Evolutionary conservation across 2,797 vertebrate species (phyloP).

Genomic region (Channa striata): DNA sequence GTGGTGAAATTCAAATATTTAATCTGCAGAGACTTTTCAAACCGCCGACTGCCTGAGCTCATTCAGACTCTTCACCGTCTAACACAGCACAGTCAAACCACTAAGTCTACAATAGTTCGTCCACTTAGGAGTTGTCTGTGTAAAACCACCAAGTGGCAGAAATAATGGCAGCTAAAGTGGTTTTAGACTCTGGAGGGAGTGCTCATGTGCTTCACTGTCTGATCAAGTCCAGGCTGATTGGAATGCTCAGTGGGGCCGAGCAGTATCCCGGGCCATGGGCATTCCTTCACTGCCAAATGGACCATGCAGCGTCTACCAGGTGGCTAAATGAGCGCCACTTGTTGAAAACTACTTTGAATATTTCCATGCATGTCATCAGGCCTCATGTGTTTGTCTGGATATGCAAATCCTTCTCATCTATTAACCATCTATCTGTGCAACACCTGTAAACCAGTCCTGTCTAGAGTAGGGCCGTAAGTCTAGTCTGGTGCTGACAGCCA

Average conservation of each 20-base stretch:
- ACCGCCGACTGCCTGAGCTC: constrained; percentile 61
- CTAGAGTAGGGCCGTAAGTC: constrained; percentile 81
- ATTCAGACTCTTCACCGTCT: constrained; percentile 52
- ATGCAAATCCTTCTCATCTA: constrained; percentile 40
- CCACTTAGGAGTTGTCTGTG: constrained; percentile 53
- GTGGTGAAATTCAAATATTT: constrained; percentile 67
- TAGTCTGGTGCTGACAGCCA: constrained; percentile 86
- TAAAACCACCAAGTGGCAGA: constrained; percentile 61
- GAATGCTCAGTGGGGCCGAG: constrained; percentile 27
- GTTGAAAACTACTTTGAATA: constrained; percentile 62
- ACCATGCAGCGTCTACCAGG: constrained; percentile 13
- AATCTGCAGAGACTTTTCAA: constrained; percentile 65
- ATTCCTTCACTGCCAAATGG: constrained; percentile 31
- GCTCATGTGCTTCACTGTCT: constrained; percentile 38
- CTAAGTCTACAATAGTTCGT: constrained; percentile 52
- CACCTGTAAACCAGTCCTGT: constrained; percentile 79
- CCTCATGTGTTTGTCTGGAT: constrained; percentile 24
- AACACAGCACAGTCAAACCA: constrained; percentile 58
- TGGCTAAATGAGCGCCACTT: constrained; percentile 22
- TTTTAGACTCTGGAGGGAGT: constrained; percentile 37
- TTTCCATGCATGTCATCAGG: constrained; percentile 39
- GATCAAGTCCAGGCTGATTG: constrained; percentile 32
- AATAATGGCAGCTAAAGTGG: constrained; percentile 48
- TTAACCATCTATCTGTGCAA: constrained; percentile 42
- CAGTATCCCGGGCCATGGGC: constrained; percentile 1